Percentiles rank a stretch among this genome's conserved stretches.
These are phyloP conservation scores for Hemichromis elongatus DNA, from an alignment of 2,113 vertebrate genomes.

Conservation along the genomic window DNA sequence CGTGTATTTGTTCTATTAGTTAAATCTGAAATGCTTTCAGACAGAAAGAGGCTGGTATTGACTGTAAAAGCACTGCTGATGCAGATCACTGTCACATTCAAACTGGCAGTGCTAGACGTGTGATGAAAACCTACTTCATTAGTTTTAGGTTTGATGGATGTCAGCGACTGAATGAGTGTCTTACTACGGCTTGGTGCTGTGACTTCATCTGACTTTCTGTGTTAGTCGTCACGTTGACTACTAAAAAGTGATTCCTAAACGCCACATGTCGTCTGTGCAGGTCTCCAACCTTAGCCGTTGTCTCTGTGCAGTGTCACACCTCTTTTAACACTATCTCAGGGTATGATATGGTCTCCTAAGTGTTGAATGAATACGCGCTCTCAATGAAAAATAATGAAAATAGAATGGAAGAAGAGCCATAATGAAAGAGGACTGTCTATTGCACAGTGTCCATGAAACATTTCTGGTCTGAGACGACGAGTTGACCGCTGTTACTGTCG, in stretches of 20 bases:
- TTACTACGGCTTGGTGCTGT: not conserved
- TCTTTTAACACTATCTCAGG: constrained; percentile 59
- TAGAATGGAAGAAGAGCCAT: constrained; percentile 54
- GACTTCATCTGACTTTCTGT: not conserved
- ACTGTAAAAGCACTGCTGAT: not conserved
- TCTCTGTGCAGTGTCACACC: constrained; percentile 27
- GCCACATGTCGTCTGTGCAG: constrained; percentile 36
- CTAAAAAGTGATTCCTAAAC: not conserved
- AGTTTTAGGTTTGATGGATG: not conserved
- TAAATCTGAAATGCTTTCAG: not conserved
- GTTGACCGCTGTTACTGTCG: not conserved
- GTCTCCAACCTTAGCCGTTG: not conserved
- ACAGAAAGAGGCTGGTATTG: too few relatives aligned
- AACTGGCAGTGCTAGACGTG: not conserved
- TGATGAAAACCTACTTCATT: not conserved
- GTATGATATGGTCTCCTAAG: constrained; percentile 29
- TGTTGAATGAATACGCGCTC: not conserved
- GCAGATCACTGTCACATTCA: not conserved
- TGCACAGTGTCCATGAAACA: not conserved
- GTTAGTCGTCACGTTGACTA: not conserved
- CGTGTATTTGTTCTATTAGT: not conserved
- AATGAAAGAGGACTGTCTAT: not conserved
- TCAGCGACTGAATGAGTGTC: not conserved
- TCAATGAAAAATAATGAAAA: not conserved
- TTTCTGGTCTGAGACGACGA: not conserved